These are phyloP conservation scores for Mesochorus sp. DNA, from an alignment of 2,888 invertebrate genomes.

Conservation along the genomic window DNA sequence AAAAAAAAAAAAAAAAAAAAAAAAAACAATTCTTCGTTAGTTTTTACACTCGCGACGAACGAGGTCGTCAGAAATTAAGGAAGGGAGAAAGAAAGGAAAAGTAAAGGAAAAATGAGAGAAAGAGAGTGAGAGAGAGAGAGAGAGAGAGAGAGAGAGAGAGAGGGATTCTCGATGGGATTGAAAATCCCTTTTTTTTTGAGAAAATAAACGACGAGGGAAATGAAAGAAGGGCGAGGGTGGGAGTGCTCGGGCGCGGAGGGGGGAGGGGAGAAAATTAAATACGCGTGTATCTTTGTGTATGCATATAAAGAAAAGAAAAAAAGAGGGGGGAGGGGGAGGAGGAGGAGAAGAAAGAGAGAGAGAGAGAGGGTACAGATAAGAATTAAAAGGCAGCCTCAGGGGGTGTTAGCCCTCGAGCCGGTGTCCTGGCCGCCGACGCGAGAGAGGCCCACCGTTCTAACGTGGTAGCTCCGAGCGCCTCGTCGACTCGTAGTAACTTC, in stretches of 20 bases:
- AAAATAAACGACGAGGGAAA: neutral
- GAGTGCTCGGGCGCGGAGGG: neutral
- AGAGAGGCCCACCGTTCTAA: slow-evolving; percentile 55
- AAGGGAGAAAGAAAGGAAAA: too few species aligned
- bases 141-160: too few species aligned
- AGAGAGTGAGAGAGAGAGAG: too few species aligned
- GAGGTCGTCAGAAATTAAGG: too few species aligned
- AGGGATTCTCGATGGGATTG: too few species aligned
- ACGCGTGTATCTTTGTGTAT: neutral
- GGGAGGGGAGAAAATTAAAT: slow-evolving; percentile 19
- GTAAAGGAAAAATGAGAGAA: too few species aligned
- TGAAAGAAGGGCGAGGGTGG: neutral
- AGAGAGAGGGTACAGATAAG: neutral
- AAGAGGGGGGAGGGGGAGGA: neutral
- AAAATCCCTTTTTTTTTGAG: too few species aligned
- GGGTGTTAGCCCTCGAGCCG: slow-evolving; percentile 57
- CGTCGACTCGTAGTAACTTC: slow-evolving; percentile 69
- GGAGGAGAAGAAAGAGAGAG: neutral
- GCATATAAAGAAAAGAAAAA: slow-evolving; percentile 5
- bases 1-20: too few species aligned
- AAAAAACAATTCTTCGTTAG: too few species aligned
- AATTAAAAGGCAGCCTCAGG: slow-evolving; percentile 35
- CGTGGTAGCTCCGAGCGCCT: slow-evolving; percentile 62
- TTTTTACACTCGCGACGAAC: too few species aligned
- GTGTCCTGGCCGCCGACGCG: slow-evolving; percentile 47